Evolutionary conservation across 2,113 vertebrate species (phyloP).

Genomic region (Pseudorhombus dupliciocellatus): DNA sequence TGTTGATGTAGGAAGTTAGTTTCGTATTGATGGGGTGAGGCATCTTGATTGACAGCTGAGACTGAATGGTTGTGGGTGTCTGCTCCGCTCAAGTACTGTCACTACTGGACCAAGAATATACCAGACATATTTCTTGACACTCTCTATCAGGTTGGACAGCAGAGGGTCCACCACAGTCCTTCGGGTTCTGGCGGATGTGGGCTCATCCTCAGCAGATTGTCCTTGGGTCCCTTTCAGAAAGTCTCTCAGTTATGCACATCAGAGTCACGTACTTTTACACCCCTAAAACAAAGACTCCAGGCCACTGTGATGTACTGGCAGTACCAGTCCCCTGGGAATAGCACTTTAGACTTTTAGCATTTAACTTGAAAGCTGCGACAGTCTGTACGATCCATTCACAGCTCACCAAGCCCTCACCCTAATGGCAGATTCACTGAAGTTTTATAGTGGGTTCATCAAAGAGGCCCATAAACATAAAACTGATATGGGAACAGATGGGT

Average conservation of each 20-base stretch:
- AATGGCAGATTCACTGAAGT: constrained; percentile 40
- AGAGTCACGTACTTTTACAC: background rate
- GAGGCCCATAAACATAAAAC: constrained; percentile 51
- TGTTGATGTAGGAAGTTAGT: too few relatives aligned
- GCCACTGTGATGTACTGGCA: background rate
- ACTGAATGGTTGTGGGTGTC: too few relatives aligned
- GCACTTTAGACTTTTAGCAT: constrained; percentile 23
- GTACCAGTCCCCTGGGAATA: constrained; percentile 5
- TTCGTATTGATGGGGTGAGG: too few relatives aligned
- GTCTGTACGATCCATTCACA: constrained; percentile 27
- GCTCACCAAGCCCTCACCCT: constrained; percentile 27
- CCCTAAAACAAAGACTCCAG: background rate
- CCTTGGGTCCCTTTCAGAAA: background rate
- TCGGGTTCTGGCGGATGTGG: background rate
- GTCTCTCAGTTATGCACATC: background rate
- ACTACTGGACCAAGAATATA: too few relatives aligned
- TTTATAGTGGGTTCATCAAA: constrained; percentile 57
- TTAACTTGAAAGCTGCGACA: constrained; percentile 15
- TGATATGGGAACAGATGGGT: constrained; percentile 51
- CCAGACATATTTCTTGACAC: too few relatives aligned
- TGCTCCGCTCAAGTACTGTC: too few relatives aligned
- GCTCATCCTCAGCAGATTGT: background rate
- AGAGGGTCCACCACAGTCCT: background rate
- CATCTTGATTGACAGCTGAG: too few relatives aligned
- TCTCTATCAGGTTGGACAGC: too few relatives aligned